Percentiles rank a stretch among this genome's conserved stretches.
phyloP scores from a whole-genome alignment of 2,113 vertebrate species.

The Fregata magnificens region DNA sequence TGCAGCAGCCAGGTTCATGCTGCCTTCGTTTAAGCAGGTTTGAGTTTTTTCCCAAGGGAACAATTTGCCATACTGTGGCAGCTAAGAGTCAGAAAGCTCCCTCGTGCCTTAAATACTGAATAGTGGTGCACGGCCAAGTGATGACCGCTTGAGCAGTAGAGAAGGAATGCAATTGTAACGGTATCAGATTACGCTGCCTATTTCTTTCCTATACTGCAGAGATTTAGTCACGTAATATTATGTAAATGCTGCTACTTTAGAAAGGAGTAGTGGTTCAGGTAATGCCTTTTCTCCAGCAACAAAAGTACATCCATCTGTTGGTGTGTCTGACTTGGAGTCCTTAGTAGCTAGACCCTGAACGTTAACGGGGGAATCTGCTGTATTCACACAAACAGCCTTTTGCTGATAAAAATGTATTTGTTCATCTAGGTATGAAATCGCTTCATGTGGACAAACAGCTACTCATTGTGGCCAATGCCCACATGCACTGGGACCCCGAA shows the following conservation, averaged over 20 bases:
- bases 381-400: background rate
- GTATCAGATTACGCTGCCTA: background rate
- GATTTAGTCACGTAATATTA: background rate
- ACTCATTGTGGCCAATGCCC: slow-evolving; percentile 94
- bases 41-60: background rate
- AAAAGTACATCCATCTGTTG: background rate
- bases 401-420: background rate
- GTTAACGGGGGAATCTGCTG: background rate
- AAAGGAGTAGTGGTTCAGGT: background rate
- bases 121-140: background rate
- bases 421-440: slow-evolving; percentile 81
- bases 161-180: background rate
- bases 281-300: background rate
- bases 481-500: slow-evolving; percentile 99
- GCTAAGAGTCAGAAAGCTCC: background rate
- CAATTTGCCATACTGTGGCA: background rate
- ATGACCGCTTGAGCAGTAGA: background rate
- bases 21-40: background rate
- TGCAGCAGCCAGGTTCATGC: background rate
- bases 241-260: background rate
- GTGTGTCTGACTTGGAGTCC: background rate
- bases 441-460: slow-evolving; percentile 88
- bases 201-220: background rate
- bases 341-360: background rate
- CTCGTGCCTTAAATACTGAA: background rate